Evolutionary conservation across 2,888 invertebrate species (phyloP), one percentile per base, ranked within the genome.

Genomic region (Parnassius orleans): DNA sequence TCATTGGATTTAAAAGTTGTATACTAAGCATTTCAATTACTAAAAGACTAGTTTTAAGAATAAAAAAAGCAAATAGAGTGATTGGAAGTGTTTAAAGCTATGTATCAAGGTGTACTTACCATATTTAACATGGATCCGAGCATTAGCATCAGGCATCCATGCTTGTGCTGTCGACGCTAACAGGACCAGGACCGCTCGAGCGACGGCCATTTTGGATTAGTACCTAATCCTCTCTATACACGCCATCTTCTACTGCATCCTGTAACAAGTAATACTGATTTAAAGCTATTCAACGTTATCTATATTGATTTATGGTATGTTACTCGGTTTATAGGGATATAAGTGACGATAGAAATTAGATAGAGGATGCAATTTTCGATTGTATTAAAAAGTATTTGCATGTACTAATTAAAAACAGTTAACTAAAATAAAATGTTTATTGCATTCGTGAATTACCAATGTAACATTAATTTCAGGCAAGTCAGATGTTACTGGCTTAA

Each of bases 81-180:
- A n/a, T 15, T 48, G 14, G 7, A 9, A 14, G 9, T 9, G 0
- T 14, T 9, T 48, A 48, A 9, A 14, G 14, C 48, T 46, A 46
- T n/a, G 46, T 46, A 46, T 7, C n/a, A 0, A n/a, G 14, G 9
- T 2, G 12, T 47, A 65, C 91, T 92, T 81, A 94, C 94, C 94
- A 83, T 93, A 92, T 87, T 93, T 94, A 77, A 94, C 87, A 84
- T 94, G 92, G 77, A 95, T 90, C 83, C 94, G 93, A 72, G 95
- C 94, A 78, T 93, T 93, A 69, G 94, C 92, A 86, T 95, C 95
- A 74, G 95, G 95, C 83, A 95, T 93, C 95, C 95, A 95, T 74
- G 94, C 94, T 79, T 93, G 92, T 74, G 92, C 92, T 81, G 92
- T 90, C 80, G 89, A 89, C 70, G 88, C 91, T 75, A 93, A 84